Conservation (phyloP, 2,888 invertebrate species). For the Meloe dianella region DNA sequence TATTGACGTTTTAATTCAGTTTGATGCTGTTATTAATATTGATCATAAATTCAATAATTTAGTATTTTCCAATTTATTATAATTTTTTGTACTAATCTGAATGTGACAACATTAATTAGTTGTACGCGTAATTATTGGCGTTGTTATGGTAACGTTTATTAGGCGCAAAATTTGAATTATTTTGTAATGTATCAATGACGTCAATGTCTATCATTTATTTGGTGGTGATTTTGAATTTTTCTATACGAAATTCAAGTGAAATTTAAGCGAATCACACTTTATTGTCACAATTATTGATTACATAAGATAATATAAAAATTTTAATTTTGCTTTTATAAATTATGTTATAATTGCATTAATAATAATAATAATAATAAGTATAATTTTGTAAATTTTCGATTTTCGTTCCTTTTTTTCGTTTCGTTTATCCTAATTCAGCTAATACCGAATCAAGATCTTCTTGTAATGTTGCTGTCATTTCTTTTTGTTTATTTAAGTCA, state of each 20-base stretch:
- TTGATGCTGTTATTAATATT: too few species aligned
- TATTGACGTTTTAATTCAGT: too few species aligned
- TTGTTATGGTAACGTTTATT: background rate
- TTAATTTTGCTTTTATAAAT: too few species aligned
- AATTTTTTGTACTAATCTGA: too few species aligned
- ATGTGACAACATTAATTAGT: too few species aligned
- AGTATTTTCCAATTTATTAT: too few species aligned
- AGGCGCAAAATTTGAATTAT: too few species aligned
- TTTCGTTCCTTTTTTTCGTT: background rate
- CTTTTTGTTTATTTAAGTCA: constrained; percentile 82
- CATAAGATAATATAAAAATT: constrained; percentile 32
- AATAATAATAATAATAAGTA: constrained; percentile 19
- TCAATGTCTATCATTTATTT: background rate
- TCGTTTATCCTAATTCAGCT: constrained; percentile 76
- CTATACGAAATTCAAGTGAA: background rate
- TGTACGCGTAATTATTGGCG: too few species aligned
- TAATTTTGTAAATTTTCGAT: constrained; percentile 9
- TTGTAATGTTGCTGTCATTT: constrained; percentile 77
- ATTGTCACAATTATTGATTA: constrained; percentile 31
- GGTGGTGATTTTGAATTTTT: background rate
- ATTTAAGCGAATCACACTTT: constrained; percentile 33
- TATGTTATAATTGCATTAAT: constrained; percentile 19
- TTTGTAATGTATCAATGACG: too few species aligned
- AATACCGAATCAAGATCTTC: constrained; percentile 86
- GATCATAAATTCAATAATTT: too few species aligned